Percentiles rank a stretch among this genome's conserved stretches.
These are phyloP conservation scores for Silurus aristotelis DNA, from an alignment of 2,797 vertebrate genomes.

Conservation along the genomic window DNA sequence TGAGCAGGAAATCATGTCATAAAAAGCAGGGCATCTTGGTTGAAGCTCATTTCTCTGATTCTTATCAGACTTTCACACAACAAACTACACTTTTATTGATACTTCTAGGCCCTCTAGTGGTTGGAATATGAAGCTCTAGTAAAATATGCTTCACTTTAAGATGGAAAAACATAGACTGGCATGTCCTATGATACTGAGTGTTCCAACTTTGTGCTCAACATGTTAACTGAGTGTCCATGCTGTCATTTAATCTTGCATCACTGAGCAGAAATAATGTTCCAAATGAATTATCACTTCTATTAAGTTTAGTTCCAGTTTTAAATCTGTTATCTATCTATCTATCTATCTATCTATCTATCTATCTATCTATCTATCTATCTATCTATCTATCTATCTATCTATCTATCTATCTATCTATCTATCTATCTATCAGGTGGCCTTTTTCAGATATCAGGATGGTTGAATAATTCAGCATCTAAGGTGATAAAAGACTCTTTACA, in stretches of 20 bases:
- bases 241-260: background rate
- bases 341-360: no score
- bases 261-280: background rate
- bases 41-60: background rate
- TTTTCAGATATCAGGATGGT: background rate
- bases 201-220: background rate
- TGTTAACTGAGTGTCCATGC: background rate
- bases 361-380: no score
- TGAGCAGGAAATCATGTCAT: background rate
- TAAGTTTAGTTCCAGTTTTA: background rate
- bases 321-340: no score
- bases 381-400: no score
- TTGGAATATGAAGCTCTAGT: background rate
- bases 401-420: no score
- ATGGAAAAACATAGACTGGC: background rate
- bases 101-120: background rate
- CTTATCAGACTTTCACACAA: no score
- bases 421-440: background rate
- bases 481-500: background rate
- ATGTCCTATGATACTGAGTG: background rate
- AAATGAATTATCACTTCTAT: background rate
- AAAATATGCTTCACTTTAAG: background rate
- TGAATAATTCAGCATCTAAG: background rate
- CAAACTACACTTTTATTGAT: background rate
- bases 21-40: background rate